Percentiles rank a stretch among this genome's conserved stretches.
Conservation (phyloP, 2,888 invertebrate genomes). For the Petrolisthes manimaculis region DNA sequence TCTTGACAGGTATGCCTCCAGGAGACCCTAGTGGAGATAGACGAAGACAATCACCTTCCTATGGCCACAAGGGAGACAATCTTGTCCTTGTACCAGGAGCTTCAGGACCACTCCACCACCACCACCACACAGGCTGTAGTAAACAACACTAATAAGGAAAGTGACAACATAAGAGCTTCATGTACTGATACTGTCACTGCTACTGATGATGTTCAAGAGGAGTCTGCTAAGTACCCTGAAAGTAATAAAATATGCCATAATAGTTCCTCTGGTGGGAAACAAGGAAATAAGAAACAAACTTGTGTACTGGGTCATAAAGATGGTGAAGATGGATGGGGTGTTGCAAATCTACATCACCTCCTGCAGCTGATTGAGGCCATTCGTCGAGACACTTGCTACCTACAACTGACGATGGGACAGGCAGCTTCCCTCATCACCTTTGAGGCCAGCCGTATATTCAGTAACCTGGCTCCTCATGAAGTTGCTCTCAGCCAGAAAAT, state of each 20-base stretch:
- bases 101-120: slow-evolving; percentile 7
- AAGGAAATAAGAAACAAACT: no score
- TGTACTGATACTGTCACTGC: no score
- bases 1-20: slow-evolving; percentile 45
- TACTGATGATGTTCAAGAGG: neutral
- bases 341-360: slow-evolving; percentile 55
- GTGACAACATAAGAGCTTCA: no score
- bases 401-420: slow-evolving; percentile 48
- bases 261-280: no score
- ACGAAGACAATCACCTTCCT: slow-evolving; percentile 51
- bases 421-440: slow-evolving; percentile 45
- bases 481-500: slow-evolving; percentile 11
- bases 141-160: neutral
- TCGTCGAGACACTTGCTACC: slow-evolving; percentile 37
- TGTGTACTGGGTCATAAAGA: no score
- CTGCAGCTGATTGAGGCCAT: slow-evolving; percentile 42
- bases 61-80: slow-evolving; percentile 39
- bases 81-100: slow-evolving; percentile 28
- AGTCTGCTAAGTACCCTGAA: no score
- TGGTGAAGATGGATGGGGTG: neutral
- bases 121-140: neutral
- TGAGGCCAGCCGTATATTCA: slow-evolving; percentile 38
- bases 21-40: slow-evolving; percentile 40
- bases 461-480: slow-evolving; percentile 21
- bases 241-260: no score